phyloP scores from a whole-genome alignment of 2,888 invertebrate species.

The Apamea crenata region DNA sequence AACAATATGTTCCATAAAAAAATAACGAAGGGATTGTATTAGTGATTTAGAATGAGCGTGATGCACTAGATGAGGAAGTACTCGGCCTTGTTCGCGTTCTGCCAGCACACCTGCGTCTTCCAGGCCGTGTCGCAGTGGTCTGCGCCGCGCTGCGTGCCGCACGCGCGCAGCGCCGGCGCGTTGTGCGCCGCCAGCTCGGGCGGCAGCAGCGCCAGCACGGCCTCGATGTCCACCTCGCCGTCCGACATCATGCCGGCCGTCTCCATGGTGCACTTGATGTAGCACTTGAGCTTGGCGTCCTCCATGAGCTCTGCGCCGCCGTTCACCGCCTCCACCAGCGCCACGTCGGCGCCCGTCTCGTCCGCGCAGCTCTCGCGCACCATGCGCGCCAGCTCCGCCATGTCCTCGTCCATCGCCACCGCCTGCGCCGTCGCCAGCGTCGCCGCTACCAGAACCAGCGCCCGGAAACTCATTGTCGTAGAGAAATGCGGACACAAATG shows the following conservation, averaged over 20 bases:
- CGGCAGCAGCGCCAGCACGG: slow-evolving; percentile 82
- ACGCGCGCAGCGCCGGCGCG: slow-evolving; percentile 74
- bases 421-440: slow-evolving; percentile 35
- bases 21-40: background rate
- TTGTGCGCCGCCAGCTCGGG: slow-evolving; percentile 75
- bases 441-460: slow-evolving; percentile 42
- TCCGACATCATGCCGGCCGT: slow-evolving; percentile 85
- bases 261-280: slow-evolving; percentile 87
- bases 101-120: slow-evolving; percentile 86
- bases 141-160: slow-evolving; percentile 81
- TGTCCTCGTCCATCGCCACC: slow-evolving; percentile 79
- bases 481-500: slow-evolving; percentile 22
- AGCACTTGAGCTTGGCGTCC: slow-evolving; percentile 83
- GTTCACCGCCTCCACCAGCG: slow-evolving; percentile 79
- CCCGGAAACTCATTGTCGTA: slow-evolving; percentile 24
- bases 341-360: slow-evolving; percentile 80
- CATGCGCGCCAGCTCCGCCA: slow-evolving; percentile 84
- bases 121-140: slow-evolving; percentile 86
- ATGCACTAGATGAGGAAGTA: slow-evolving; percentile 80
- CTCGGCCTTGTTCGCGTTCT: slow-evolving; percentile 78
- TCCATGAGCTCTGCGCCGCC: slow-evolving; percentile 79
- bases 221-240: slow-evolving; percentile 83
- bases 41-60: background rate
- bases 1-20: background rate
- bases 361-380: slow-evolving; percentile 81